Evolutionary conservation across 2,797 vertebrate species (phyloP).

Genomic region (Cuculus canorus): DNA sequence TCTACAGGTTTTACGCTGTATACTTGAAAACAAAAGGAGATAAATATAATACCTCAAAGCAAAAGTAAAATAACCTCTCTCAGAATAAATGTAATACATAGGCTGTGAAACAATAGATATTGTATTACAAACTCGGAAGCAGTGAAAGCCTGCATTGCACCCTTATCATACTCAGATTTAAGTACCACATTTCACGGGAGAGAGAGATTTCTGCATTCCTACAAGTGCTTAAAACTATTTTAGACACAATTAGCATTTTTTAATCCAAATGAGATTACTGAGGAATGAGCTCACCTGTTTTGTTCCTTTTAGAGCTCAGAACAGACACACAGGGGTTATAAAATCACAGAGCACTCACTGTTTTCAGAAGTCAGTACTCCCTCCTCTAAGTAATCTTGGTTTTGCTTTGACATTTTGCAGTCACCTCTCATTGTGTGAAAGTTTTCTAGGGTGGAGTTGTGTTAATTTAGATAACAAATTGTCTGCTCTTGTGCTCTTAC

Average conservation of each 20-base stretch:
- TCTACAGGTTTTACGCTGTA: neutral
- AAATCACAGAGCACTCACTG: neutral
- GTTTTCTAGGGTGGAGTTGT: neutral
- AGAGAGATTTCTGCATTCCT: neutral
- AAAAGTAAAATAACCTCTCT: neutral
- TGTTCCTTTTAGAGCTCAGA: conserved; percentile 24
- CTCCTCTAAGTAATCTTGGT: neutral
- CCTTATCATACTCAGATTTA: neutral
- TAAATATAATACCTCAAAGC: neutral
- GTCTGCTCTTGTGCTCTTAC: neutral
- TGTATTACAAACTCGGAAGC: neutral
- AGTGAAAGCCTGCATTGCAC: neutral
- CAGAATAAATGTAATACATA: neutral
- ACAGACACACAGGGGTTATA: neutral
- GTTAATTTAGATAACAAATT: neutral
- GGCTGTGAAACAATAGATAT: neutral
- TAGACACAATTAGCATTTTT: conserved; percentile 34
- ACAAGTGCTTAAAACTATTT: neutral
- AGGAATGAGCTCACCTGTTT: conserved; percentile 56
- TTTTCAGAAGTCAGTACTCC: neutral
- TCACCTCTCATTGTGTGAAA: neutral
- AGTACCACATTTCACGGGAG: neutral
- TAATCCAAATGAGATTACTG: conserved; percentile 13
- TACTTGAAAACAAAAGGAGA: neutral
- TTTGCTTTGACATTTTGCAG: neutral